Evolutionary conservation across 2,888 invertebrate genomes (phyloP), one percentile per base, ranked within the genome.

Genomic region (Zhengitettix transpicula): DNA sequence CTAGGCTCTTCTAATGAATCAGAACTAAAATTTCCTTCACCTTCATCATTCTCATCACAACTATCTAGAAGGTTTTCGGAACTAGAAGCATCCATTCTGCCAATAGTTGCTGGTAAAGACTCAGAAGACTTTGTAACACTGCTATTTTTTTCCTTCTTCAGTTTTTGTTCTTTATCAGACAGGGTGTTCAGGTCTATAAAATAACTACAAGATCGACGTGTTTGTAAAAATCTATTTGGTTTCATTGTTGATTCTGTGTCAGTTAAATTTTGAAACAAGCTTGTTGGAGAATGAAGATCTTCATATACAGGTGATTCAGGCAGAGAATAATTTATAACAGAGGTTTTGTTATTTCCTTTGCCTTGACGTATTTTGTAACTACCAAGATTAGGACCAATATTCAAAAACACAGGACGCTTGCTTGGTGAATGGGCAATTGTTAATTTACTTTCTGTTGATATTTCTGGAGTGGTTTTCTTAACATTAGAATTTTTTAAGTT

Each of bases 231-330:
- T 61, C 61, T 68, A 65, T 54, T 67, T 63, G 60, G 55, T 63
- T 61, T 60, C 55, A 62, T 59, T 58, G 57, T 42, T 53, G 64
- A 41, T 60, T 62, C 64, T 54, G 60, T 56, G 51, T 62, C 62
- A 12, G 64, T 61, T n/a, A 58, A 56, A 51, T 62, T 64, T 42
- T 62, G 60, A 41, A 59, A 60, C 14, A 59, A 52, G 10, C 53
- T 58, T 17, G 62, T 61, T n/a, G 64, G 62, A 40, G 64, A 62
- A 44, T 58, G 55, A 11, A 62, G 10, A 28, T 89, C 88, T 68
- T 89, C 89, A 58, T 84, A 87, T 0, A 89, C 88, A 0, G 89
- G 89, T 0, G 88, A 88, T 0, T 89, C 87, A 0, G 89, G 89
- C 65, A 89, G 82, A 8, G 88, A 88, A n/a, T 65, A 63, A 52